Base-by-base conservation (phyloP, 2,797 vertebrate species). In the Oreortyx pictus region DNA sequence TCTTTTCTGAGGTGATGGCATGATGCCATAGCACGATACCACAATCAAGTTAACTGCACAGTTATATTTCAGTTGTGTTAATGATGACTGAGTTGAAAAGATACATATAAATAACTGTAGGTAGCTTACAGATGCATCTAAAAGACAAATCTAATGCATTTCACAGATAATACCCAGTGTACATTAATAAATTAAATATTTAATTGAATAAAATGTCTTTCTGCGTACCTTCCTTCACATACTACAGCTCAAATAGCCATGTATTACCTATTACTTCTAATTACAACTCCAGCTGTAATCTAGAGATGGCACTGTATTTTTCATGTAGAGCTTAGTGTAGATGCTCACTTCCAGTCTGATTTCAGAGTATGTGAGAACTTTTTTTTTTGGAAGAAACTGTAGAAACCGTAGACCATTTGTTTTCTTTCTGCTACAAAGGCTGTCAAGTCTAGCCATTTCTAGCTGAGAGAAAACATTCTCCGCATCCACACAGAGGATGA, bases 341-440 rank as follows among this genome's bases (percentile, higher is more conserved):
- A 41, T 61, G 54, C 19, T 59, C 10, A 5, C 59, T 23, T 71
- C 75, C 50, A 14, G 44, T 49, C 47, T 73, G 4, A 44, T 90
- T 88, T 73, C 64, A 46, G 33, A 78, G 35, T 19, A 72, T 46
- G 60, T 31, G 50, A 66, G 10, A 31, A 61, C 41, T 24, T 44
- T 46, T 24, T 49, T 72, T 22, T 33, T 59, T 27, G 60, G 20
- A 79, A 59, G 31, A 82, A 91, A 81, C 70, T 84, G 86, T 8
- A 76, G 31, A 39, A 94, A 90, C 89, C 89, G 88, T 56, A 77
- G 20, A 14, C 44, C 56, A 59, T 93, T 88, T 83, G 35, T 79
- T 71, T 65, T 27, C 10, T 71, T 71, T 88, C 33, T 84, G 19
- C 73, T 79, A 35, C 59, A 66, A 29, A 50, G 13, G 15, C 64